Conservation (phyloP, 2,888 invertebrate genomes). For the Helicoverpa assulta region DNA sequence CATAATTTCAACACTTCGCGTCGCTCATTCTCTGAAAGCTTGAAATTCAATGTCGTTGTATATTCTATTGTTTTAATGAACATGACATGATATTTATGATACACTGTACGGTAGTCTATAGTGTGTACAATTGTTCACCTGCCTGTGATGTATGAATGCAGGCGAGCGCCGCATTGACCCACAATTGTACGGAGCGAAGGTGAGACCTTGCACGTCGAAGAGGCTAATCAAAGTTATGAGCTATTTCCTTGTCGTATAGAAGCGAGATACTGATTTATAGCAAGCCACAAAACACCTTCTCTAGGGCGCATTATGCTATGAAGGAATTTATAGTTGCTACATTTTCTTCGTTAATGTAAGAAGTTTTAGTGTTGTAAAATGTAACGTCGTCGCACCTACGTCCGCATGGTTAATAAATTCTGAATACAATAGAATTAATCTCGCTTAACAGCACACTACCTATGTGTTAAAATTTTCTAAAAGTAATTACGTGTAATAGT, state of each 20-base stretch:
- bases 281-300: constrained; percentile 43
- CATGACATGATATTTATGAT: constrained; percentile 9
- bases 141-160: constrained; percentile 45
- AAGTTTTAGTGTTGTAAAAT: constrained; percentile 16
- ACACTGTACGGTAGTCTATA: constrained; percentile 6
- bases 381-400: constrained; percentile 1
- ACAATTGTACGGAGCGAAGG: constrained; percentile 69
- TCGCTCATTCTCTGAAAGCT: constrained; percentile 34
- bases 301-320: constrained; percentile 18
- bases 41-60: constrained; percentile 35
- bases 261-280: constrained; percentile 76
- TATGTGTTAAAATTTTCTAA: constrained; percentile 45
- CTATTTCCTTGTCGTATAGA: constrained; percentile 75
- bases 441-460: constrained; percentile 9
- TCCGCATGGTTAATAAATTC: constrained; percentile 21
- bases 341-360: neutral
- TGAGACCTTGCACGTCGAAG: constrained; percentile 69
- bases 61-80: constrained; percentile 40
- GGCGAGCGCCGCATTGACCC: constrained; percentile 68
- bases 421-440: constrained; percentile 1
- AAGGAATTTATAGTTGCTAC: constrained; percentile 1
- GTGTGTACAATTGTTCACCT: constrained; percentile 15
- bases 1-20: constrained; percentile 43
- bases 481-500: constrained; percentile 47
- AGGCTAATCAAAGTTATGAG: constrained; percentile 79